Percentiles rank a stretch among this genome's conserved stretches.
phyloP scores from a whole-genome alignment of 2,888 invertebrate genomes.

The Chymomyza caudatula region DNA sequence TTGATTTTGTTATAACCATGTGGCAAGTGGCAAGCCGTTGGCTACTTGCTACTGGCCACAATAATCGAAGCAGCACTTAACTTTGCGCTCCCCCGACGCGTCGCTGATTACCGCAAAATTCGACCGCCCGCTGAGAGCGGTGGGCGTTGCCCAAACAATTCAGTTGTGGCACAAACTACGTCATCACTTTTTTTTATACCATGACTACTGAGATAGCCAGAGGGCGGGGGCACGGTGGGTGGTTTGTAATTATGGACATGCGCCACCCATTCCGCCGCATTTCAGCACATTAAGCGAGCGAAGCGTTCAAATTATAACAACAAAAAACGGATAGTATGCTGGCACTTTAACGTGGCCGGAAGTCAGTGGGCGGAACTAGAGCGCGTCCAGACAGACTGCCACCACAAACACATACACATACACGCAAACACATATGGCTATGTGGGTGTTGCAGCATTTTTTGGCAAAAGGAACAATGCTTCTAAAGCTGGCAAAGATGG shows the following conservation, averaged over 20 bases:
- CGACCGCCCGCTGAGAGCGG: slow-evolving; percentile 50
- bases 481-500: slow-evolving; percentile 32
- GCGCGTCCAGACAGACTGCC: slow-evolving; percentile 62
- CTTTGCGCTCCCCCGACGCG: slow-evolving; percentile 22
- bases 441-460: slow-evolving; percentile 49
- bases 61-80: slow-evolving; percentile 32
- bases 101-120: slow-evolving; percentile 56
- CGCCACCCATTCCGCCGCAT: slow-evolving; percentile 51
- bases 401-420: background rate
- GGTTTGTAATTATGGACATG: slow-evolving; percentile 70
- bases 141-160: slow-evolving; percentile 68
- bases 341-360: slow-evolving; percentile 63
- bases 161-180: slow-evolving; percentile 63
- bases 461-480: slow-evolving; percentile 29
- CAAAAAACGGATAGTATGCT: slow-evolving; percentile 41
- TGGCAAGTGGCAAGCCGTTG: background rate
- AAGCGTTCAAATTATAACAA: slow-evolving; percentile 41
- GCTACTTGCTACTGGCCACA: background rate
- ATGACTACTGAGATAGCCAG: slow-evolving; percentile 18
- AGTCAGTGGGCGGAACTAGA: slow-evolving; percentile 71
- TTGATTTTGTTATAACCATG: background rate
- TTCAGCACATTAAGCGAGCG: slow-evolving; percentile 40
- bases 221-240: slow-evolving; percentile 44
- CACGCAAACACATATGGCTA: too few species aligned
- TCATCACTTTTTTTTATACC: slow-evolving; percentile 59